phyloP scores from a whole-genome alignment of 2,113 vertebrate genomes.

The Chionodraco myersi region DNA sequence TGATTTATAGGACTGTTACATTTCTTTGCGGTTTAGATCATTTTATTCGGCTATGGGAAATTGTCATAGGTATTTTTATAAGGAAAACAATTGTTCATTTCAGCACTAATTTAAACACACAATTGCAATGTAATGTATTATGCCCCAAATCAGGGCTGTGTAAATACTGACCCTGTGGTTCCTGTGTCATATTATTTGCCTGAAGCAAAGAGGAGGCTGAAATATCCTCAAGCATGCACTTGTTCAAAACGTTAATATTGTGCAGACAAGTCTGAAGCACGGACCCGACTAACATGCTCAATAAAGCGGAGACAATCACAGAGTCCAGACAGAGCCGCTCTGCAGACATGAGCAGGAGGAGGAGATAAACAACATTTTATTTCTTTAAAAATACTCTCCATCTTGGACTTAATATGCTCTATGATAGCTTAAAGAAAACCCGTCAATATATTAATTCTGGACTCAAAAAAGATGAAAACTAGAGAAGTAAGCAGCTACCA shows the following conservation, averaged over 20 bases:
- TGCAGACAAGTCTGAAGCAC: not conserved
- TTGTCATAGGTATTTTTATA: too few species aligned
- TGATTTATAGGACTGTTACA: too few species aligned
- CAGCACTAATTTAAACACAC: not conserved
- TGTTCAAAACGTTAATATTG: not conserved
- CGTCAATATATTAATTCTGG: too few species aligned
- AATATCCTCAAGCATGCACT: not conserved
- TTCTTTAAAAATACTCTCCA: too few species aligned
- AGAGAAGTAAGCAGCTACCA: too few species aligned
- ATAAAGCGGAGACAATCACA: constrained; percentile 23
- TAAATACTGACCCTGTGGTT: not conserved
- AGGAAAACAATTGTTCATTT: too few species aligned
- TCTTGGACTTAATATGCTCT: too few species aligned
- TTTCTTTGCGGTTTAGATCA: too few species aligned
- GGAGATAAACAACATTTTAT: too few species aligned
- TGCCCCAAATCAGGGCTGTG: not conserved
- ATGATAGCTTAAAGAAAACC: too few species aligned
- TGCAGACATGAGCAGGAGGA: not conserved
- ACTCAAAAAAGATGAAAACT: too few species aligned
- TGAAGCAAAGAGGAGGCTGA: not conserved
- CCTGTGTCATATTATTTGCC: not conserved
- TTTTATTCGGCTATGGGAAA: too few species aligned
- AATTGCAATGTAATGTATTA: not conserved
- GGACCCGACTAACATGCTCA: not conserved
- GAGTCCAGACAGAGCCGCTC: not conserved